Base-by-base conservation (phyloP, 1,140 invertebrate species). In the Leptinotarsa texana region DNA sequence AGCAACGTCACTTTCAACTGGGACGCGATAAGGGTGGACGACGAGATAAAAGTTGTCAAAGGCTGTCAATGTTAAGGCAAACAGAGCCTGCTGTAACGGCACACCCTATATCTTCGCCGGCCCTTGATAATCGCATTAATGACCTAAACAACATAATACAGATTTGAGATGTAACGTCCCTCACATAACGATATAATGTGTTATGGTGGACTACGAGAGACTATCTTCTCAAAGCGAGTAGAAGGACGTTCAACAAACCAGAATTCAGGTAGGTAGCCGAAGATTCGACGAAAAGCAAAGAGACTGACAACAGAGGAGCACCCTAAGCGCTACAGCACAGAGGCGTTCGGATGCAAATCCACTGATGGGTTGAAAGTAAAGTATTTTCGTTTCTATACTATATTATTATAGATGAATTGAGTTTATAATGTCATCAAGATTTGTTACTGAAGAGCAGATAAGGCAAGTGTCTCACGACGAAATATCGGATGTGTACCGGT, bases 121-220 rank as follows among this genome's bases (percentile, higher is more conserved):
- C 51, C 51, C 51, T n/a, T 4, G 51, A 57, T 57, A 57, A 57
- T 57, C 13, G 51, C n/a, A 57, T 57, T 57, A 57, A 57, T 57
- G 51, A 57, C 51, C 51, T 57, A 57, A 17, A 57, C 51, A 57
- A 57, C 51, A 18, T 57, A 57, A 57, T 57, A 57, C 51, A 57
- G 51, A 57, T 57, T 57, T 18, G 51, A 57, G 51, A 57, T 57
- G 13, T 57, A 57, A 57, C 51, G 51, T 57, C 51, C 51, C 51
- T 57, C 51, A 57, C 51, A 57, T 57, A 57, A 57, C 51, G 51
- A 17, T 18, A 57, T 57, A 57, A 57, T 42, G 8, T 42, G 33
- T 42, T 11, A 42, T 11, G 33, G 8, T 42, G 33, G 33, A 42
- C 33, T 42, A 11, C n/a, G 15, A 18, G 51, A 57, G 51, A 18